These are phyloP conservation scores for Physella acuta DNA, from an alignment of 1,140 invertebrate genomes.

Conservation along the genomic window DNA sequence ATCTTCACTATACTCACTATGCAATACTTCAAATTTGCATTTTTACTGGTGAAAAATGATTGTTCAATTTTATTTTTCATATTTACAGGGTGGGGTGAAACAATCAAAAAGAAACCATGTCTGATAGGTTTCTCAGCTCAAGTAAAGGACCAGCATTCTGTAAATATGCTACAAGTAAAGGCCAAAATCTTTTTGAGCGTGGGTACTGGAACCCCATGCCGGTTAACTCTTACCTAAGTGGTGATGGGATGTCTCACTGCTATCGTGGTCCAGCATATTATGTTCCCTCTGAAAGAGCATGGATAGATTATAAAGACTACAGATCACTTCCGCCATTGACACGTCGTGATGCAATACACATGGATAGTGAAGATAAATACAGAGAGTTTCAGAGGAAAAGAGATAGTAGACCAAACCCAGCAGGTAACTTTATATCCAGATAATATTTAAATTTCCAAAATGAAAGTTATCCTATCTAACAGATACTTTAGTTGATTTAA, in stretches of 20 bases:
- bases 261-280: slow-evolving; percentile 51
- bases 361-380: slow-evolving; percentile 51
- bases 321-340: slow-evolving; percentile 42
- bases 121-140: slow-evolving; percentile 22
- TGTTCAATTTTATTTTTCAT: too few species aligned
- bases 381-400: slow-evolving; percentile 40
- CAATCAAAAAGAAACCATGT: slow-evolving; percentile 17
- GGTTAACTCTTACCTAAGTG: slow-evolving; percentile 42
- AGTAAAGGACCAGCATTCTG: slow-evolving; percentile 24
- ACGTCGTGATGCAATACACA: slow-evolving; percentile 46
- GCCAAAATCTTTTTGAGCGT: slow-evolving; percentile 30
- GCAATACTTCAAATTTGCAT: too few species aligned
- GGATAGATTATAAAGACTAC: slow-evolving; percentile 42
- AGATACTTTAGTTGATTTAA: too few species aligned
- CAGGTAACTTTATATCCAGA: too few species aligned
- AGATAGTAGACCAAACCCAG: slow-evolving; percentile 33
- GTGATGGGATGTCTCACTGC: slow-evolving; percentile 47
- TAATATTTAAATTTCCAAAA: not conserved
- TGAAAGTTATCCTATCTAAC: not conserved
- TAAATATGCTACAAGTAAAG: slow-evolving; percentile 30
- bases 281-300: slow-evolving; percentile 45
- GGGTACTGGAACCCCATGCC: slow-evolving; percentile 45
- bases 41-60: too few species aligned
- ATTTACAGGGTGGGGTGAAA: not conserved
- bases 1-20: too few species aligned